Base-by-base conservation (phyloP, 2,888 invertebrate species). In the Tetropium fuscum region DNA sequence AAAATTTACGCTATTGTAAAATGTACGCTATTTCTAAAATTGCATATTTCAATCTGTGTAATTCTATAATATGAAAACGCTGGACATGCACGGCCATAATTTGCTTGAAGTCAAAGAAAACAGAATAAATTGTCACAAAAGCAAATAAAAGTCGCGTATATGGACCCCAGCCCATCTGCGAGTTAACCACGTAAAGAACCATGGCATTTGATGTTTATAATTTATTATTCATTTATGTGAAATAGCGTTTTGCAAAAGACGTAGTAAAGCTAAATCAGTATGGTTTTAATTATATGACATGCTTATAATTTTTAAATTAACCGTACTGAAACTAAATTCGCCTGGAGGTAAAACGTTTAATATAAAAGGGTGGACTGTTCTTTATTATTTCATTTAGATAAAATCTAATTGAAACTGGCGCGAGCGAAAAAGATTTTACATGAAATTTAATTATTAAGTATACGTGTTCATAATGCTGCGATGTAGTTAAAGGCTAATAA, bases 251-350 rank as follows among this genome's bases (percentile, higher is more conserved):
- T 67, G 60, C 62, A 69, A 71, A 70, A 73, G 70, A 71, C 70
- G 65, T 63, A 65, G 64, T 66, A 68, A 75, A 73, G 74, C 72
- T 68, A 73, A 74, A 73, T 74, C 68, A 68, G 75, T 69, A 69
- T 71, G 74, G 72, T 74, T 77, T 76, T 78, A 78, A 78, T 76
- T 74, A 71, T 68, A 72, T 74, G 75, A 77, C 73, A 74, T 74
- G 75, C 70, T 71, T 74, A 74, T 74, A 74, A 78, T 76, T 74
- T 76, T 74, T 74, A 74, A 76, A 78, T 77, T 78, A 76, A 76
- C 75, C 76, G 69, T 76, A 64, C 60, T 61, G 63, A 60, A 72
- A 72, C 69, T 68, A 64, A 72, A 69, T 69, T 66, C 58, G 63
- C 64, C 57, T 43, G 44, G 40, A 71, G 68, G 70, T 64, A 65